A percentile compares a stretch with the other conserved stretches of the same genome.
Evolutionary conservation across 2,797 vertebrate genomes (phyloP).

Genomic region (Crenichthys baileyi): DNA sequence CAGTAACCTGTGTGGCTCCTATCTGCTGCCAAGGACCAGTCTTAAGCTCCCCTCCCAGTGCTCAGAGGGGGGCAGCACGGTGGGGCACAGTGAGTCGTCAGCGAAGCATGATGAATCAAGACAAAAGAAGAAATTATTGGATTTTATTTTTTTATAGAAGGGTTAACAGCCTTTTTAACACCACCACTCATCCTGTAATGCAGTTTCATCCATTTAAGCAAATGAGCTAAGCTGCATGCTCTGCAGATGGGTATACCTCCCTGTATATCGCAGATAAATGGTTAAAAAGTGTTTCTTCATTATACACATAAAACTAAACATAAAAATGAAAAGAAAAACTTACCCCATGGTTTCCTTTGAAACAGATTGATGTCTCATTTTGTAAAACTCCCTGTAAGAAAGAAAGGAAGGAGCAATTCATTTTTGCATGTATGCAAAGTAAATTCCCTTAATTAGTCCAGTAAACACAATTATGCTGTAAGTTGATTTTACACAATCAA

Average conservation of each 20-base stretch:
- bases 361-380: constrained; percentile 77
- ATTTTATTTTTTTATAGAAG: not conserved
- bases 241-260: not conserved
- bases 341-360: constrained; percentile 86
- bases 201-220: constrained; percentile 14
- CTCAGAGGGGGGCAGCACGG: constrained; percentile 16
- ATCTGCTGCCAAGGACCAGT: constrained; percentile 48
- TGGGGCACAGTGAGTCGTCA: constrained; percentile 30
- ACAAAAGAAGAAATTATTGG: constrained; percentile 5
- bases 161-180: not conserved
- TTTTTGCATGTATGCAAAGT: not conserved
- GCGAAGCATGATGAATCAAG: constrained; percentile 14
- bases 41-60: constrained; percentile 40
- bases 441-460: constrained; percentile 10
- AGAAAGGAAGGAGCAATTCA: constrained; percentile 12
- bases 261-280: not conserved
- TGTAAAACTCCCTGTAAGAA: constrained; percentile 65
- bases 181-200: not conserved
- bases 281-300: not conserved
- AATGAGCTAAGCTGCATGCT: not conserved
- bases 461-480: constrained; percentile 13
- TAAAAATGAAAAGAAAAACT: constrained; percentile 39
- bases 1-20: constrained; percentile 73
- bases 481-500: constrained; percentile 35
- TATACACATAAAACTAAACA: not conserved